A percentile compares a stretch with the other conserved stretches of the same genome.
These are phyloP conservation scores for Psittacula echo DNA, from an alignment of 2,797 vertebrate species.

Conservation along the genomic window DNA sequence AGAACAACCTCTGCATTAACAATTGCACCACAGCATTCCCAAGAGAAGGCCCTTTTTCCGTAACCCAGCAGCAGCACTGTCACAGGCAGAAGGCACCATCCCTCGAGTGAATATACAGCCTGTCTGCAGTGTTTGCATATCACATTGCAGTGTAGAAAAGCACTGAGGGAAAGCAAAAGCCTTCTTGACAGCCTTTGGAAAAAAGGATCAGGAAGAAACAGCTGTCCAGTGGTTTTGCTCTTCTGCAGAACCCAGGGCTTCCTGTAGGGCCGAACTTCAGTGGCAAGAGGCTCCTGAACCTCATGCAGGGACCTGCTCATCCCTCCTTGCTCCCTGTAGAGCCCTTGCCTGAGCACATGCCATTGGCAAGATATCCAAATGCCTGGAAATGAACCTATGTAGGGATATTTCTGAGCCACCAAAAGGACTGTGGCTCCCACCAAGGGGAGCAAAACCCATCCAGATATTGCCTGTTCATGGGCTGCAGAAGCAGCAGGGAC, in stretches of 20 bases:
- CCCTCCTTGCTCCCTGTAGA: background rate
- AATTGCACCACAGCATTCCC: rapidly evolving
- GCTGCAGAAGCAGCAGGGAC: rapidly evolving
- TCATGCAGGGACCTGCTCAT: background rate
- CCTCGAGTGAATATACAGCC: background rate
- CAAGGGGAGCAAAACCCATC: background rate
- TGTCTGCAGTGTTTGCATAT: background rate
- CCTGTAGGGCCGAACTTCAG: rapidly evolving
- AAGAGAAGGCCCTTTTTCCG: background rate
- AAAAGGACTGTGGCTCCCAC: background rate
- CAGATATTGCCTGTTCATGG: rapidly evolving
- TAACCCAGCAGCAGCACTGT: background rate
- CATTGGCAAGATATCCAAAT: background rate
- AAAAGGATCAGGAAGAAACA: background rate
- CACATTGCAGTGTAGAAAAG: background rate
- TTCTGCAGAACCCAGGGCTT: background rate
- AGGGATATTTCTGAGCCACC: background rate
- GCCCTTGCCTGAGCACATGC: rapidly evolving
- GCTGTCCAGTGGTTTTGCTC: background rate
- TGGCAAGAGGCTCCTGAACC: background rate
- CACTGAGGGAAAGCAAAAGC: background rate
- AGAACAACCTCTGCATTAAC: too few relatives aligned
- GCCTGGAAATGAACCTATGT: background rate
- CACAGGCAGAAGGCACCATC: background rate
- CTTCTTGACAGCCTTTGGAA: background rate